phyloP scores from a whole-genome alignment of 2,113 vertebrate genomes.

The Chaetodon trifascialis region DNA sequence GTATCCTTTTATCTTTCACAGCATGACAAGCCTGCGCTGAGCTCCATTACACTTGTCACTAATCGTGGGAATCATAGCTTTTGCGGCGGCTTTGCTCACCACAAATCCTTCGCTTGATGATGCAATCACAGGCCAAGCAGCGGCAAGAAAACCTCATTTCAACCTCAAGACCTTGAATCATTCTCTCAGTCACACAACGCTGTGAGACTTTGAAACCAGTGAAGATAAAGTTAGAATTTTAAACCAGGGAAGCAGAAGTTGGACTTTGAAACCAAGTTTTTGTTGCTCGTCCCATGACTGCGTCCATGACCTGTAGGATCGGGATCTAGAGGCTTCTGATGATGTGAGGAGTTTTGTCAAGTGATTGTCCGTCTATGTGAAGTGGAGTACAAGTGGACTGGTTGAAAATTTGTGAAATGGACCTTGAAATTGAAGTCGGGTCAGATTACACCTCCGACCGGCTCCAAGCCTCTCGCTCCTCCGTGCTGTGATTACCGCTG shows the following conservation, averaged over 20 bases:
- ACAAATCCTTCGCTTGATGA: slow-evolving; percentile 48
- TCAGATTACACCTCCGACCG: slow-evolving; percentile 9
- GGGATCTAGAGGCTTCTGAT: background rate
- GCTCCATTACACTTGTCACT: slow-evolving; percentile 16
- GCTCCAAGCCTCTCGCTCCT: background rate
- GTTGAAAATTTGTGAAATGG: slow-evolving; percentile 1
- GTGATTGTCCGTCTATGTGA: background rate
- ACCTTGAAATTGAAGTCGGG: background rate
- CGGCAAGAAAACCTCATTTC: slow-evolving; percentile 34
- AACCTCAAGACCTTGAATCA: slow-evolving; percentile 26
- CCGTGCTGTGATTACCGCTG: background rate
- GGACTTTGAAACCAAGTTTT: background rate
- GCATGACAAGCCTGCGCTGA: background rate
- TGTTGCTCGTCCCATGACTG: background rate
- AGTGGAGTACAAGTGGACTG: background rate
- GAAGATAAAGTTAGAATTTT: slow-evolving; percentile 8
- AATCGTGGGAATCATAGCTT: slow-evolving; percentile 37
- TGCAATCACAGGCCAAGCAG: slow-evolving; percentile 51
- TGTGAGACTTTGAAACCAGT: slow-evolving; percentile 17
- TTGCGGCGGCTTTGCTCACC: background rate
- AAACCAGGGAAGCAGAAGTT: background rate
- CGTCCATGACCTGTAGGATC: background rate
- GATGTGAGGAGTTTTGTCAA: background rate
- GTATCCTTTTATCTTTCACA: background rate
- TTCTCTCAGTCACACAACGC: slow-evolving; percentile 6